phyloP scores from a whole-genome alignment of 1,140 invertebrate species.

The Arctopsyche grandis region DNA sequence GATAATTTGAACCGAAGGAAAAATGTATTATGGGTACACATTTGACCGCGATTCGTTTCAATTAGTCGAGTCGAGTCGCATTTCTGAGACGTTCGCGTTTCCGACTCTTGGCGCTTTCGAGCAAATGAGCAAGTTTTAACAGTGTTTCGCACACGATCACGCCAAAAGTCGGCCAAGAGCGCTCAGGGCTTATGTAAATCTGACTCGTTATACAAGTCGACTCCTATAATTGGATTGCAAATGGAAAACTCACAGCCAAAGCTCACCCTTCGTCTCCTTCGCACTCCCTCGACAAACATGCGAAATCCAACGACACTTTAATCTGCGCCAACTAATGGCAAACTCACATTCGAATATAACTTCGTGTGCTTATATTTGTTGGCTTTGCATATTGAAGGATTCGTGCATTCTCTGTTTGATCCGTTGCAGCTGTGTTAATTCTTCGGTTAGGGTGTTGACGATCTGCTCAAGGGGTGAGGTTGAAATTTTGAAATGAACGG shows the following conservation, averaged over 20 bases:
- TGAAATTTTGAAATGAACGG: too few relatives aligned
- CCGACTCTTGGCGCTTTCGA: background rate
- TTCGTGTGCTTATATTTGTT: too few relatives aligned
- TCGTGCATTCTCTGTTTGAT: too few relatives aligned
- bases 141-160: conserved; percentile 49
- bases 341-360: too few relatives aligned
- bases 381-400: too few relatives aligned
- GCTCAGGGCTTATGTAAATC: conserved; percentile 49
- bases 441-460: too few relatives aligned
- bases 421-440: too few relatives aligned
- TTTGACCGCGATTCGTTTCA: background rate
- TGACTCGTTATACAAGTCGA: conserved; percentile 44
- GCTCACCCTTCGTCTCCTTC: background rate
- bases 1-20: background rate
- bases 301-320: background rate
- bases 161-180: conserved; percentile 32
- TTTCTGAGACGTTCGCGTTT: background rate
- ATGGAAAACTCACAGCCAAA: conserved; percentile 30
- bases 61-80: background rate
- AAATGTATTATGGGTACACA: background rate
- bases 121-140: conserved; percentile 41
- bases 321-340: background rate
- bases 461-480: too few relatives aligned
- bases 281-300: background rate
- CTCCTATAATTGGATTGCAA: conserved; percentile 51